These are phyloP conservation scores for Meleagris gallopavo DNA, from an alignment of 2,113 vertebrate species.

Conservation along the genomic window DNA sequence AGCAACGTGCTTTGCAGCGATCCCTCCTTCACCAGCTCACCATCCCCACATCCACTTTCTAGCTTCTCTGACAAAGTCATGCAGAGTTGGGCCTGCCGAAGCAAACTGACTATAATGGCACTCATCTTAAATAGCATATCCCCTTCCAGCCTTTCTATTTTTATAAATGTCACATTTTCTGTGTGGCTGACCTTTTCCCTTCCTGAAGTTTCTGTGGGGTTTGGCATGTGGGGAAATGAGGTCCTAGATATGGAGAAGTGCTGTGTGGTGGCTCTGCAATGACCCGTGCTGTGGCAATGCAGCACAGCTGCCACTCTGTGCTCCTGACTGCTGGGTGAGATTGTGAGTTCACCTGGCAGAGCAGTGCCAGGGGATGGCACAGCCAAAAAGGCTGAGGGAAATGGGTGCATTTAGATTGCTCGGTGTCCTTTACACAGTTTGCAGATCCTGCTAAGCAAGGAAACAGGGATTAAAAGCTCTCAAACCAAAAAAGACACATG, in stretches of 20 bases:
- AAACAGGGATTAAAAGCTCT: neutral
- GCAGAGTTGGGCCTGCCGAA: neutral
- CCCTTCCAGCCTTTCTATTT: constrained; percentile 11
- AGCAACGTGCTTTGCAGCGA: neutral
- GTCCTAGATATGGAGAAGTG: neutral
- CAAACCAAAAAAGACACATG: neutral
- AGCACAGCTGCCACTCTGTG: neutral
- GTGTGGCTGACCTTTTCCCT: constrained; percentile 14
- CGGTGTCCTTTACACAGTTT: neutral
- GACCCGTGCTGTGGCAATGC: neutral
- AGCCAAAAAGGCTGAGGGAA: neutral
- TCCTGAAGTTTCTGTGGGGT: neutral
- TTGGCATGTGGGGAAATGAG: neutral
- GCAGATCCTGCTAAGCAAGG: neutral
- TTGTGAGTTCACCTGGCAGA: neutral
- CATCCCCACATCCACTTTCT: neutral
- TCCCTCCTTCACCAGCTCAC: neutral
- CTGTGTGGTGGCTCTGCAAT: neutral
- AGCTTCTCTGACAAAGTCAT: neutral
- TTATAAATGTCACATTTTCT: constrained; percentile 17
- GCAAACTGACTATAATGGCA: neutral
- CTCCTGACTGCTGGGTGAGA: neutral
- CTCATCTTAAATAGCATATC: neutral
- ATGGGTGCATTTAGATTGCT: neutral
- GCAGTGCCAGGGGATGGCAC: neutral